A percentile compares a stretch with the other conserved stretches of the same genome.
phyloP scores from a whole-genome alignment of 2,888 invertebrate species.

The Junonia oenone region DNA sequence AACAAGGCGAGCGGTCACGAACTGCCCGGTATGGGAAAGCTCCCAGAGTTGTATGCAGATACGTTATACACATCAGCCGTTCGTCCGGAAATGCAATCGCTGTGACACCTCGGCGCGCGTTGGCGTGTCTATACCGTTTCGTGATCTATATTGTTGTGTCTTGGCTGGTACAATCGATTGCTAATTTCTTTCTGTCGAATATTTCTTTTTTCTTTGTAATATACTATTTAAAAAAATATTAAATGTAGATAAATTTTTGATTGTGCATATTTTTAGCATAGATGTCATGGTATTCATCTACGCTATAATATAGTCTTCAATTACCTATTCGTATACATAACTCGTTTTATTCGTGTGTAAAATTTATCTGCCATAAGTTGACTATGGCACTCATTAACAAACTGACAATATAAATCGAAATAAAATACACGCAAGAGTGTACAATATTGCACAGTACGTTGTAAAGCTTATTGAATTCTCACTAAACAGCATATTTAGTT shows the following conservation, averaged over 20 bases:
- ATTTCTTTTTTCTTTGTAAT: too few relatives aligned
- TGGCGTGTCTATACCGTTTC: constrained; percentile 16
- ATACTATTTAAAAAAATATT: too few relatives aligned
- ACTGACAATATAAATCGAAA: background rate
- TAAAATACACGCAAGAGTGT: background rate
- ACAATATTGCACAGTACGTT: background rate
- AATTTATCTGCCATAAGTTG: background rate
- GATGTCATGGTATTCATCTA: too few relatives aligned
- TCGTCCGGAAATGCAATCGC: constrained; percentile 23
- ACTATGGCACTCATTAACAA: background rate
- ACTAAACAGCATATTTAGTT: constrained; percentile 46
- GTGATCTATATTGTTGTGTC: constrained; percentile 6
- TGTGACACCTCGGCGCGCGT: constrained; percentile 20
- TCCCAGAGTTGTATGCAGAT: constrained; percentile 68
- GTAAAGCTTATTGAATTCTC: constrained; percentile 35
- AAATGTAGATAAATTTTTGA: too few relatives aligned
- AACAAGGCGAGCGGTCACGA: constrained; percentile 75
- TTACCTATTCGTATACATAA: too few relatives aligned
- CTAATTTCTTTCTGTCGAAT: constrained; percentile 3
- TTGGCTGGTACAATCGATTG: constrained; percentile 7
- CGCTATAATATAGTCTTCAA: too few relatives aligned
- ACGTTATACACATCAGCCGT: constrained; percentile 42
- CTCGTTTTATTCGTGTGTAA: too few relatives aligned
- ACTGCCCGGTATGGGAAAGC: constrained; percentile 75
- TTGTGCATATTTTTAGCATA: too few relatives aligned